Evolutionary conservation across 2,113 vertebrate species (phyloP).

Genomic region (Clinocottus analis): DNA sequence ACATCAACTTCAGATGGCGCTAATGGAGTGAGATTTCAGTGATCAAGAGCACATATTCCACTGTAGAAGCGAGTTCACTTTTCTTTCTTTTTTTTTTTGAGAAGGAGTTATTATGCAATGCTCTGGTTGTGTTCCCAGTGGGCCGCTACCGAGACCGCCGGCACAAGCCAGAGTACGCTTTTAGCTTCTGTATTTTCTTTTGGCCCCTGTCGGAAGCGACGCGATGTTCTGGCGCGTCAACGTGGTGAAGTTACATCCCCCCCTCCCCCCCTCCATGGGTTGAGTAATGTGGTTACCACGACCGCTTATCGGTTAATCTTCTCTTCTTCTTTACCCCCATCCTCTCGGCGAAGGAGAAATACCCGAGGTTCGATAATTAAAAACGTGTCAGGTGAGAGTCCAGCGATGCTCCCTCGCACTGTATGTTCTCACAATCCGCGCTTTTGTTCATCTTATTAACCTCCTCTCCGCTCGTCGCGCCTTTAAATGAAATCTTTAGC

Average conservation of each 20-base stretch:
- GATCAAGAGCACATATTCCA: constrained; percentile 77
- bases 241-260: constrained; percentile 65
- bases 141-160: constrained; percentile 56
- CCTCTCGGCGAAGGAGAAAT: constrained; percentile 75
- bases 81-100: constrained; percentile 21
- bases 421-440: constrained; percentile 85
- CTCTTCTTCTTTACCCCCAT: constrained; percentile 52
- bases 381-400: constrained; percentile 89
- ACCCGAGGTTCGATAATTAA: constrained; percentile 86
- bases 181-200: constrained; percentile 25
- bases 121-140: constrained; percentile 68
- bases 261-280: constrained; percentile 60
- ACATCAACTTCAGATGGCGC: constrained; percentile 79
- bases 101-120: constrained; percentile 69
- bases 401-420: constrained; percentile 79
- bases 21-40: constrained; percentile 78
- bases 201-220: neutral
- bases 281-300: constrained; percentile 78
- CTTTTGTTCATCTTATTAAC: constrained; percentile 89
- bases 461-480: constrained; percentile 83
- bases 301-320: constrained; percentile 86
- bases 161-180: constrained; percentile 56
- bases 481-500: constrained; percentile 91
- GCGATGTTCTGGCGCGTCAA: constrained; percentile 31
- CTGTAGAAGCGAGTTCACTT: constrained; percentile 73